These are phyloP conservation scores for Chloromyia formosa DNA, from an alignment of 2,888 invertebrate genomes.

Conservation along the genomic window DNA sequence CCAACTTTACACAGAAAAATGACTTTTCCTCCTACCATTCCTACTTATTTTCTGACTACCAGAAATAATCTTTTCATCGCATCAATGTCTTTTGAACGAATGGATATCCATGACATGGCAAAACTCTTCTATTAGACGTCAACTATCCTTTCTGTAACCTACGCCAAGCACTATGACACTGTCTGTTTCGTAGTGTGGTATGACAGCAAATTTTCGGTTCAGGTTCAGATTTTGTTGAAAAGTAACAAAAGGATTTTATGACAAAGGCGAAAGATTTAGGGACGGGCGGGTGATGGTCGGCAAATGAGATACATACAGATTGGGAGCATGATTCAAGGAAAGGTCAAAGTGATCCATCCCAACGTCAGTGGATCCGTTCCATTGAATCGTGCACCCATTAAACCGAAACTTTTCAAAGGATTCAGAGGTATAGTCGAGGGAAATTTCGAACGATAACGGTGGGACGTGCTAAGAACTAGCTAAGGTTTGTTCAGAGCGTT, in stretches of 20 bases:
- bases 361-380: slow-evolving; percentile 24
- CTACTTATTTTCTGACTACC: too few species aligned
- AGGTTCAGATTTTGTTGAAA: slow-evolving; percentile 13
- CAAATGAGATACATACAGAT: not conserved
- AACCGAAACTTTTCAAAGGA: slow-evolving; percentile 20
- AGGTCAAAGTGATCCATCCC: not conserved
- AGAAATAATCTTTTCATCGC: slow-evolving; percentile 36
- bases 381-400: slow-evolving; percentile 3
- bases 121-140: slow-evolving; percentile 35
- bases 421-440: not conserved
- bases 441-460: not conserved
- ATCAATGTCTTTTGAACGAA: slow-evolving; percentile 36
- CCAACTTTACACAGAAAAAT: not conserved
- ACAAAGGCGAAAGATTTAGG: too few species aligned
- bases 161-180: slow-evolving; percentile 4
- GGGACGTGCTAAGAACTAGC: not conserved
- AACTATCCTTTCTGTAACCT: slow-evolving; percentile 36
- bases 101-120: slow-evolving; percentile 41
- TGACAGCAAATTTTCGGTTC: slow-evolving; percentile 18
- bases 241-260: slow-evolving; percentile 28
- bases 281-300: not conserved
- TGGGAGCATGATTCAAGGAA: not conserved
- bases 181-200: not conserved
- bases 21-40: not conserved
- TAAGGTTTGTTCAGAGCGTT: not conserved